Base-by-base conservation (phyloP, 2,797 vertebrate genomes). In the Sternarchorhynchus goeldii region DNA sequence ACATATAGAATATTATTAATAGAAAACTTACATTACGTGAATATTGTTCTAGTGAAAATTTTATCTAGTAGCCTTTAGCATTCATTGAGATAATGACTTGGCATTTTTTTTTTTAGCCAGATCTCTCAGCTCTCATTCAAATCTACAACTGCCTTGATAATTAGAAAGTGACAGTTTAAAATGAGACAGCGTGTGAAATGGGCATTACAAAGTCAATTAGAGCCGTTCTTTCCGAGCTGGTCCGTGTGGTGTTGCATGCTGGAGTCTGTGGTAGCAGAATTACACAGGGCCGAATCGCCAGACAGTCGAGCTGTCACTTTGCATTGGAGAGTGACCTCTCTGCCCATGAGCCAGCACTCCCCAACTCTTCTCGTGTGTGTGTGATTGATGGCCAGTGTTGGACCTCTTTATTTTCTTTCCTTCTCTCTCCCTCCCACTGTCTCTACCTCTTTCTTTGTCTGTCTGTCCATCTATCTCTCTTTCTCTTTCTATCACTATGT, bases 301-400 rank as follows among this genome's bases (percentile, higher is more conserved):
- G 80, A 78, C 36, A 63, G 77, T 83, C 59, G 73, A 81, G 79
- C 73, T 85, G 83, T 85, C 83, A 80, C 67, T 72, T 77, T 79
- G 50, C 75, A 59, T 86, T 86, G 74, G 32, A 69, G 36, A 81
- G 31, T 66, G 73, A 57, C 75, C 65, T 63, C 72, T 67, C 59
- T 79, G 45, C 31, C 29, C 36, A 65, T 66, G 34, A 69, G 39
- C 62, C n/a, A 63, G 32, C 20, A 8, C 12, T 72, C 14, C 39
- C 78, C 62, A 58, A 62, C 50, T 79, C 69, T 29, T 56, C 55
- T 64, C 17, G 17, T 63, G 63, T 78, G 56, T 66, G 60, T 32
- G 71, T 80, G 73, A 83, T 84, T 84, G 80, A 85, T 81, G 55
- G 69, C 25, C 58, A 59, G 36, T 82, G 84, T 83, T 81, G 75